Base-by-base conservation (phyloP, 2,888 invertebrate genomes). In the Piscicola geometra region DNA sequence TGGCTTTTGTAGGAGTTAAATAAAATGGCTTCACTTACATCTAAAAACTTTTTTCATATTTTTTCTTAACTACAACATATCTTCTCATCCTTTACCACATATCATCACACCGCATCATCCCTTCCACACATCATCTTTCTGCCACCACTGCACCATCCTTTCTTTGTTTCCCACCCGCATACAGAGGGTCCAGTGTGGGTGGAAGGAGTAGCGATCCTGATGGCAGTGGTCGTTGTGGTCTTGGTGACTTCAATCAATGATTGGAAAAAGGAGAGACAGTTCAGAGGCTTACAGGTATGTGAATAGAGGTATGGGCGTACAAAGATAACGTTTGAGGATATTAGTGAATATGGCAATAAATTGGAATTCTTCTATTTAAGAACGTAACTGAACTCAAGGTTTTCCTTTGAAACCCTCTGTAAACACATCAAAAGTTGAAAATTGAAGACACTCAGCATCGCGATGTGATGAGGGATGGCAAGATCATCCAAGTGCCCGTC, bases 181-280 rank as follows among this genome's bases (percentile, higher is more conserved):
- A 30, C 30, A 36, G 68, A 68, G 32, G 71, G 41, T 12, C 41
- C 75, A 12, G 68, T 66, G 5, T 75, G 67, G 67, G 36, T 75
- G 25, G 75, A 75, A 30, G 75, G 75, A 21, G 33, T 68, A 30
- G 75, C 75, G 18, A 75, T 75, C 2, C 21, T 75, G 25, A 30
- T 41, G 21, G 75, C 75, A n/a, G 75, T 75, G 0, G 30, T 67
- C n/a, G 75, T 75, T 18, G 75, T 75, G 30, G 75, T 75, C 0
- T 25, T 75, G 21, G 75, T 75, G n/a, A 75, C 75, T 12, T 67
- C 75, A 12, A 32, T 75, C 1, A 75, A 75, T 52, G 75, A 75
- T 33, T 75, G 75, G 75, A 75, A 75, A 30, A 75, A 75, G 35
- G 75, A 75, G 50, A n/a, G 67, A 33, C 75, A 75, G 32, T 75